Base-by-base conservation (phyloP, 2,888 invertebrate genomes). In the Cybosia mesomella region DNA sequence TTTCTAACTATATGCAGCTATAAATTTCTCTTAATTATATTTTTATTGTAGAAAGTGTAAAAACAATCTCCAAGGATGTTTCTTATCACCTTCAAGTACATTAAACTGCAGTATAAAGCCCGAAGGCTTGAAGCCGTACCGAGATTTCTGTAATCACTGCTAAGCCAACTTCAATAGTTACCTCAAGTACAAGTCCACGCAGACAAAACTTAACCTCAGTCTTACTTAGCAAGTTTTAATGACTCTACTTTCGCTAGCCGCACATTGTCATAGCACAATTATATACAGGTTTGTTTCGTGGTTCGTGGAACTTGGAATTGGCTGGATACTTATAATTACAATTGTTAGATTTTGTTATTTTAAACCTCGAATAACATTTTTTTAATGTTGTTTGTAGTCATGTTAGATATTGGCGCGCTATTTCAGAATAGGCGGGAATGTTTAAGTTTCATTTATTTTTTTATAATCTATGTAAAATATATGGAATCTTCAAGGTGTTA, bases 141-240 rank as follows among this genome's bases (percentile, higher is more conserved):
- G 57, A 61, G 43, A n/a, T 57, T 49, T 43, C 21, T 22, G 43
- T 62, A 67, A 67, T 67, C 49, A 59, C 49, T 34, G 22, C 60
- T 64, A 64, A 64, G 68, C 68, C 58, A 34, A 68, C 61, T 68
- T 61, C 61, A 68, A 65, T 68, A 68, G 65, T 64, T 61, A 49
- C 55, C 60, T 54, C 15, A 64, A 60, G 53, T 36, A 64, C 59
- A 57, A 59, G 64, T 43, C 36, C 34, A 49, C 39, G 39, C 39
- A 59, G 64, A 58, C 22, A 53, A 24, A 66, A 66, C 61, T 62
- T 62, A 69, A 36, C 58, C 65, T 34, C 61, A 15, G 68, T 61
- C 57, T 36, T 61, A 61, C 58, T 11, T 60, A 55, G 39, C 53
- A 76, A 79, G 74, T 79, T 79, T 71, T 73, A 79, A 79, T 71